A percentile compares a stretch with the other conserved stretches of the same genome.
Evolutionary conservation across 2,888 invertebrate genomes (phyloP).

Genomic region (Cosmia pyralina): DNA sequence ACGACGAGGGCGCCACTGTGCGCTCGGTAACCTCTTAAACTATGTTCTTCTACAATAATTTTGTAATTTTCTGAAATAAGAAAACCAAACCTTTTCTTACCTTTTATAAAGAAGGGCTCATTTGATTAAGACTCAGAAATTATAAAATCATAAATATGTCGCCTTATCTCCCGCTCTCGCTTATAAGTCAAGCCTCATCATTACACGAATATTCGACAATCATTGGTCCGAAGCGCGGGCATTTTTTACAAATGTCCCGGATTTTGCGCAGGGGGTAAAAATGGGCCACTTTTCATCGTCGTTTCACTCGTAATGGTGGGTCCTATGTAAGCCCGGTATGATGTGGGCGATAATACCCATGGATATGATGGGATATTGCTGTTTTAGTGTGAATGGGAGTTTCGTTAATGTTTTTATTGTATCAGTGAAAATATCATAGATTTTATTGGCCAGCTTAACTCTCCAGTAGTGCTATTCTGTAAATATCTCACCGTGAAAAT

Average conservation of each 20-base stretch:
- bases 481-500: no score
- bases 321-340: constrained; percentile 24
- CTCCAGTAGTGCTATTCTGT: no score
- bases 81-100: no score
- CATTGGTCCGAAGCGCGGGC: constrained; percentile 54
- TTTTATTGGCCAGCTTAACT: background rate
- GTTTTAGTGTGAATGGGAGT: constrained; percentile 11
- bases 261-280: constrained; percentile 52
- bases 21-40: no score
- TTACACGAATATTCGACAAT: constrained; percentile 64
- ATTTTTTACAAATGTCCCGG: constrained; percentile 61
- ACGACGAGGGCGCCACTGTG: no score
- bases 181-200: constrained; percentile 33
- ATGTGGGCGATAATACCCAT: constrained; percentile 43
- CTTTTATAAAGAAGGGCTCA: no score
- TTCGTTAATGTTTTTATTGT: constrained; percentile 23
- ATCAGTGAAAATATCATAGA: background rate
- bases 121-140: no score
- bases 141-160: no score
- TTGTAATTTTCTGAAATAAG: no score
- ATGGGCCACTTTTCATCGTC: constrained; percentile 58
- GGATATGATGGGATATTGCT: constrained; percentile 23
- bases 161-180: background rate
- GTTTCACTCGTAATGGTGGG: constrained; percentile 53
- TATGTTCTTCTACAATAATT: no score